phyloP scores from a whole-genome alignment of 2,888 invertebrate species.

The Amiota communis region DNA sequence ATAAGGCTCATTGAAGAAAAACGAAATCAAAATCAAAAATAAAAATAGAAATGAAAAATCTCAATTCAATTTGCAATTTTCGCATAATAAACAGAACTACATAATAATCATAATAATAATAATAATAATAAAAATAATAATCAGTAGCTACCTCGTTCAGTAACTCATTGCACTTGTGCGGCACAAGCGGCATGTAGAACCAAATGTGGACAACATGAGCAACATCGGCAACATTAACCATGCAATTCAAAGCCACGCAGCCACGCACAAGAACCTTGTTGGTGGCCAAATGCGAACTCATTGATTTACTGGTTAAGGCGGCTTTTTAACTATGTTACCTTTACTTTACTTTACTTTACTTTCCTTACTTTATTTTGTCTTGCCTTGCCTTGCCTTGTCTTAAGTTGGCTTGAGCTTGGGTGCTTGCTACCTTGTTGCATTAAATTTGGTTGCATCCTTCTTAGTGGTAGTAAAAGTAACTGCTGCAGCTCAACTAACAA shows the following conservation, averaged over 20 bases:
- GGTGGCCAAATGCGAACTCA: slow-evolving; percentile 8
- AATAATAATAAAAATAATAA: too few species aligned
- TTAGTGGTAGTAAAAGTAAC: background rate
- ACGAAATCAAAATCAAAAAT: too few species aligned
- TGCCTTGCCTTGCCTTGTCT: background rate
- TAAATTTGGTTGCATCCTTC: background rate
- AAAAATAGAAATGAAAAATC: too few species aligned
- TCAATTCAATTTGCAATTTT: too few species aligned
- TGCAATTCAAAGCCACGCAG: too few species aligned
- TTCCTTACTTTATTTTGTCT: background rate
- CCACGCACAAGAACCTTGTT: slow-evolving; percentile 14
- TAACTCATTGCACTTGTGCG: too few species aligned
- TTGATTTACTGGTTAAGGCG: slow-evolving; percentile 23
- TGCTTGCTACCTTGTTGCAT: background rate
- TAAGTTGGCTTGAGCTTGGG: background rate
- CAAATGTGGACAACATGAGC: background rate
- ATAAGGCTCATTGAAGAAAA: too few species aligned
- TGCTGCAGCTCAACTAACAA: background rate
- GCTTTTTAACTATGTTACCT: background rate
- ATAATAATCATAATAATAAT: too few species aligned
- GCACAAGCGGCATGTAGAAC: too few species aligned
- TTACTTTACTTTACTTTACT: too few species aligned
- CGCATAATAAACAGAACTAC: too few species aligned
- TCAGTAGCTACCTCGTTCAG: too few species aligned
- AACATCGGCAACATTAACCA: background rate